Evolutionary conservation across 2,113 vertebrate genomes (phyloP).

Genomic region (Protobothrops flavoviridis): DNA sequence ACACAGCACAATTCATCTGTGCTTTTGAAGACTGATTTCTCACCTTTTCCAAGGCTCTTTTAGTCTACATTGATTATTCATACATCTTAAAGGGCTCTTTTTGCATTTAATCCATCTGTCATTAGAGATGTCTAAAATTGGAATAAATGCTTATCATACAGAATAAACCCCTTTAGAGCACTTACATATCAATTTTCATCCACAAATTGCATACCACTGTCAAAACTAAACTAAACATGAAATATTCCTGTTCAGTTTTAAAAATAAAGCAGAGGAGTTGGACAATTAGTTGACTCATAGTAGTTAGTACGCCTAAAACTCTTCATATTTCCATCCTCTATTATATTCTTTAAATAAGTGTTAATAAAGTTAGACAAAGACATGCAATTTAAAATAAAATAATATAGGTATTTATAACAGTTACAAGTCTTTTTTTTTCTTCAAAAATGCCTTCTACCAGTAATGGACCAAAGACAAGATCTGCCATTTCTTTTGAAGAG

Average conservation of each 20-base stretch:
- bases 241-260: background rate
- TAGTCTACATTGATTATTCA: conserved; percentile 58
- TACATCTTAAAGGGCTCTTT: conserved; percentile 49
- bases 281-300: background rate
- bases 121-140: conserved; percentile 55
- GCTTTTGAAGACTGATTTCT: conserved; percentile 28
- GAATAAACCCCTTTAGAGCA: conserved; percentile 33
- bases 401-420: background rate
- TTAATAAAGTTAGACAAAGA: background rate
- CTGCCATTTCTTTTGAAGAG: background rate
- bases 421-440: background rate
- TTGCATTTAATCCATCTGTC: conserved; percentile 61
- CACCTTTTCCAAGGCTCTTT: conserved; percentile 40
- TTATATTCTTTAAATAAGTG: background rate
- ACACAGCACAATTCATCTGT: conserved; percentile 43
- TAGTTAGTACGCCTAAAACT: background rate
- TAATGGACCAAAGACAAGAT: background rate
- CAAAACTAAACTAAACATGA: conserved; percentile 18
- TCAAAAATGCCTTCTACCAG: background rate
- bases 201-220: conserved; percentile 11
- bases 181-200: conserved; percentile 39
- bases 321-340: background rate
- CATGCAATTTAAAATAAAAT: background rate
- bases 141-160: conserved; percentile 42
- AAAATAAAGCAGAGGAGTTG: background rate